Percentiles rank a stretch among this genome's conserved stretches.
These are phyloP conservation scores for Epicauta chinensis DNA, from an alignment of 1,140 invertebrate species.

Conservation along the genomic window DNA sequence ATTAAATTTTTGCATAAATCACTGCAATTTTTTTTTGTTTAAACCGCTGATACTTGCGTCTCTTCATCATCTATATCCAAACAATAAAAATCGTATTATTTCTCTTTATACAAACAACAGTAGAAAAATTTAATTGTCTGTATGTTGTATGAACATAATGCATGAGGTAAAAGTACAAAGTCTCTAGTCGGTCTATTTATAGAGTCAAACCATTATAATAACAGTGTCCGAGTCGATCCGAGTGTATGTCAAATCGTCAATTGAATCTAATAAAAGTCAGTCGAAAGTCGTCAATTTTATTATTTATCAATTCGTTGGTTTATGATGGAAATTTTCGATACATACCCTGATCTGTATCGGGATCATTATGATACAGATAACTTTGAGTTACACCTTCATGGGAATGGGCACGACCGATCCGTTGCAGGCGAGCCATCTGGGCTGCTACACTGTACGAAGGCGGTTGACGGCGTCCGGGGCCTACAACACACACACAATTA, in stretches of 20 bases:
- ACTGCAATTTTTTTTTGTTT: slow-evolving; percentile 22
- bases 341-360: slow-evolving; percentile 58
- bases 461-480: slow-evolving; percentile 53
- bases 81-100: slow-evolving; percentile 17
- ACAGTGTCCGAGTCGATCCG: slow-evolving; percentile 35
- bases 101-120: background rate
- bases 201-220: slow-evolving; percentile 39
- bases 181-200: slow-evolving; percentile 9
- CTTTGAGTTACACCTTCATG: slow-evolving; percentile 76
- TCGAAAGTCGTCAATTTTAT: slow-evolving; percentile 6
- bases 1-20: slow-evolving; percentile 10
- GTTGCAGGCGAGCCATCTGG: slow-evolving; percentile 71
- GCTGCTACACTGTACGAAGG: slow-evolving; percentile 71
- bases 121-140: background rate
- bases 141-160: slow-evolving; percentile 16
- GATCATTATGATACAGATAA: slow-evolving; percentile 64
- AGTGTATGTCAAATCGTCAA: slow-evolving; percentile 31
- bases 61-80: slow-evolving; percentile 54
- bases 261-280: slow-evolving; percentile 26
- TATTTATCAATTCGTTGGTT: slow-evolving; percentile 4
- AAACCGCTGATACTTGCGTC: slow-evolving; percentile 57
- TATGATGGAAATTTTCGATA: slow-evolving; percentile 41
- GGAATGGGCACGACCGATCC: slow-evolving; percentile 74
- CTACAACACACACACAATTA: slow-evolving; percentile 11
- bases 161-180: slow-evolving; percentile 5